Conservation (phyloP, 2,888 invertebrate genomes). For the Acronicta psi region DNA sequence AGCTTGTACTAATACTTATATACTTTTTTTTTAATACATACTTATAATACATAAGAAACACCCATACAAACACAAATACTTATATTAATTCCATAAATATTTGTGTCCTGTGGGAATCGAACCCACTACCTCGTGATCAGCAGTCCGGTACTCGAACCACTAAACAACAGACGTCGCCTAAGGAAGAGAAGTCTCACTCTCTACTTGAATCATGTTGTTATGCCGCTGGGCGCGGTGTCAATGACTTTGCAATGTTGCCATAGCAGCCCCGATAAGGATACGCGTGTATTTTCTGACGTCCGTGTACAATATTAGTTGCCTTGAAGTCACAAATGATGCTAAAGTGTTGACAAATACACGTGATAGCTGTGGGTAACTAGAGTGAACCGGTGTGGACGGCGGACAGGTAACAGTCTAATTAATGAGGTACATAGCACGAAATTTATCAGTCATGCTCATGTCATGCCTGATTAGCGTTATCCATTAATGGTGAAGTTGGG, state of each 20-base stretch:
- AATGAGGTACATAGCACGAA: conserved; percentile 20
- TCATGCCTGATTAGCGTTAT: conserved; percentile 11
- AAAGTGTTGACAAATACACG: conserved; percentile 39
- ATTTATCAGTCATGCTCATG: conserved; percentile 27
- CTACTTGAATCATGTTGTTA: conserved; percentile 1
- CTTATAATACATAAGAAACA: too few species aligned
- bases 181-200: not conserved
- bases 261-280: conserved; percentile 24
- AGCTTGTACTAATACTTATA: too few species aligned
- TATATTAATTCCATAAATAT: too few species aligned
- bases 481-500: not conserved
- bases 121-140: too few species aligned
- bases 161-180: too few species aligned
- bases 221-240: conserved; percentile 19
- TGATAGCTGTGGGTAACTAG: conserved; percentile 36
- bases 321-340: conserved; percentile 33
- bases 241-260: conserved; percentile 21
- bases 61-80: too few species aligned
- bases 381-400: conserved; percentile 31
- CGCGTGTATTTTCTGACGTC: conserved; percentile 7
- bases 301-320: conserved; percentile 19
- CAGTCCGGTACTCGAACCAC: too few species aligned
- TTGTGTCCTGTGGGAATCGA: too few species aligned
- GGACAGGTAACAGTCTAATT: conserved; percentile 28
- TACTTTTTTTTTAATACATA: too few species aligned